Evolutionary conservation across 2,113 vertebrate genomes (phyloP), one percentile per base, ranked within the genome.

Genomic region (Ibidorhyncha struthersii): DNA sequence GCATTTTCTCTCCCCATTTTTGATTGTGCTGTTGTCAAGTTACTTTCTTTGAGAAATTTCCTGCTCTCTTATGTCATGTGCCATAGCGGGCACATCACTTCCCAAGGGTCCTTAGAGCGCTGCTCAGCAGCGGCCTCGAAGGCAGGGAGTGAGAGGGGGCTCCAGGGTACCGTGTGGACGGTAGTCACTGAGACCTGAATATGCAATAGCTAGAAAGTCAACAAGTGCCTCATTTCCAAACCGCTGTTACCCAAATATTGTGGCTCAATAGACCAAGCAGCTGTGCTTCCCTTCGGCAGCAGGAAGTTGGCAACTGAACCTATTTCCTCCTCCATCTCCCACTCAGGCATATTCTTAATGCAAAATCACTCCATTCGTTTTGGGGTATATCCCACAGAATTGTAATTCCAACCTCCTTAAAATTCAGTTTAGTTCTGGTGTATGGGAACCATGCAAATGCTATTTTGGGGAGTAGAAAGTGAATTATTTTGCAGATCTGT

Each of bases 361-460:
- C 70, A 90, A 89, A 91, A 91, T 65, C 86, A 67, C 83, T 87
- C 81, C 73, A 85, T 96, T 92, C 10, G 11, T 82, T 96, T 91
- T n/a, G 78, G 78, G 78, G 70, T 61, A 56, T 95, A 94, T 88
- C 52, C 73, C 89, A 70, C 43, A 62, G 66, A 93, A 91, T 25
- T 67, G 83, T 86, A 96, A 93, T 93, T 96, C 83, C 96, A 96
- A 70, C 43, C 82, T 88, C 95, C 95, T 96, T 91, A 93, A 96
- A 95, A 96, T 94, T 89, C 65, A 58, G 17, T 90, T 97, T 89
- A 90, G 76, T 95, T 92, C 79, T 95, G 79, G 40, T 92, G 45
- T 55, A 77, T 89, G 93, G 41, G 82, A 97, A 78, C 38, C 23
- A 6, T 45, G 50, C 36, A 94, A 80, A 62, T 82, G 62, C 26